Evolutionary conservation across 2,888 invertebrate species (phyloP), one percentile per base, ranked within the genome.

Genomic region (Diadromus collaris): DNA sequence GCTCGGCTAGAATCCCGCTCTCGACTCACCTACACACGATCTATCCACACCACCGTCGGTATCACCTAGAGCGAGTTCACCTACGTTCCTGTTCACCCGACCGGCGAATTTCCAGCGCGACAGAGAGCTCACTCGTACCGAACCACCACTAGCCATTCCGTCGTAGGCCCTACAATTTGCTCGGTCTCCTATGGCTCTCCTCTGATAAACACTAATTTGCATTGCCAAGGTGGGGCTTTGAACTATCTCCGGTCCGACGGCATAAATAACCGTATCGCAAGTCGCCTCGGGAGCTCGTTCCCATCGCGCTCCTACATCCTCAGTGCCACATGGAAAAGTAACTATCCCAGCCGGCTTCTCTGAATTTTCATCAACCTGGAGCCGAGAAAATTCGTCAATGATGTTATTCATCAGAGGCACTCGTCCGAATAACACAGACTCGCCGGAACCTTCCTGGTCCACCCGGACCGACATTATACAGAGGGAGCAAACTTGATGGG

Each of bases 181-280:
- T 79, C 27, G n/a, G 34, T 56, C 64, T 41, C 46, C 69, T 21
- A 32, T 38, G 46, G 32, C 69, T 73, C 48, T 34, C n/a, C 68
- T 80, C 83, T 83, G 84, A 85, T 82, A 85, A 85, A 86, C 84
- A 85, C 81, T 85, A 84, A 86, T 85, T 86, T 85, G 84, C 84
- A 84, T 85, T 85, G 81, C 81, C 79, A 76, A 80, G 48, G 48
- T 73, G 73, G 75, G 74, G 51, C 83, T 82, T 79, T 78, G 81
- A 81, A 83, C 82, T 72, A 76, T 76, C 76, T 60, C 34, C 41
- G 51, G 68, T 71, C 83, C 79, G 79, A 82, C 78, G 76, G 78
- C 78, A 83, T 83, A 82, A 84, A 85, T 83, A 83, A 81, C 80
- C 75, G 76, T 58, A 46, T 54, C 54, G 38, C 69, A 67, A 74